These are phyloP conservation scores for Cnemophilus loriae DNA, from an alignment of 2,113 vertebrate genomes.

Conservation along the genomic window DNA sequence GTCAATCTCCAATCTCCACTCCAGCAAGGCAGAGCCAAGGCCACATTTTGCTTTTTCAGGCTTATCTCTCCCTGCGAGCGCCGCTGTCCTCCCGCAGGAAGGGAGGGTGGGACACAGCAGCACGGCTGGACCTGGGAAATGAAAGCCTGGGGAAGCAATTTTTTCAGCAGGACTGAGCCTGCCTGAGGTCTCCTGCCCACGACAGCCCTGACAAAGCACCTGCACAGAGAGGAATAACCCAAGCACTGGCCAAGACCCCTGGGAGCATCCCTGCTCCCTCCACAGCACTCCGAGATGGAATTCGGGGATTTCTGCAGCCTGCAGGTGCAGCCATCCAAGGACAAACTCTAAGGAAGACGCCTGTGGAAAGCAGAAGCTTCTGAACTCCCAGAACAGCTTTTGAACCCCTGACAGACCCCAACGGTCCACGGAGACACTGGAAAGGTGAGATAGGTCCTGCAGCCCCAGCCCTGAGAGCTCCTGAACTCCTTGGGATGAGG, in stretches of 20 bases:
- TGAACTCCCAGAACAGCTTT: neutral
- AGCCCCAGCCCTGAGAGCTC: neutral
- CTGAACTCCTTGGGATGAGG: neutral
- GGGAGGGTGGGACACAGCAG: neutral
- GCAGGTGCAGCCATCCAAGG: neutral
- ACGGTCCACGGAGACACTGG: rapidly evolving
- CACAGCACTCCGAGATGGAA: rapidly evolving
- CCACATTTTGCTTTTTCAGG: neutral
- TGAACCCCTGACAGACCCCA: neutral
- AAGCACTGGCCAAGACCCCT: rapidly evolving
- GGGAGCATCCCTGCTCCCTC: neutral
- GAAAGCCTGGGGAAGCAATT: neutral
- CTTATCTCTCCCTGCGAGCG: neutral
- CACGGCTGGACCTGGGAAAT: neutral
- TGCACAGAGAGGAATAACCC: neutral
- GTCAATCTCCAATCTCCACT: neutral
- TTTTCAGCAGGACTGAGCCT: neutral
- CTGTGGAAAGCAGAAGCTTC: neutral
- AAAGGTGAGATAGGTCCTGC: neutral
- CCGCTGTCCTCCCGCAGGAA: neutral
- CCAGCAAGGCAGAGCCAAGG: neutral
- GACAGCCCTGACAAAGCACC: neutral
- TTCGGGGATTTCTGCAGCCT: neutral
- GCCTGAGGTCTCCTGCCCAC: neutral
- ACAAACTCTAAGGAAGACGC: neutral